phyloP scores from a whole-genome alignment of 2,113 vertebrate species.

The Girardinichthys multiradiatus region DNA sequence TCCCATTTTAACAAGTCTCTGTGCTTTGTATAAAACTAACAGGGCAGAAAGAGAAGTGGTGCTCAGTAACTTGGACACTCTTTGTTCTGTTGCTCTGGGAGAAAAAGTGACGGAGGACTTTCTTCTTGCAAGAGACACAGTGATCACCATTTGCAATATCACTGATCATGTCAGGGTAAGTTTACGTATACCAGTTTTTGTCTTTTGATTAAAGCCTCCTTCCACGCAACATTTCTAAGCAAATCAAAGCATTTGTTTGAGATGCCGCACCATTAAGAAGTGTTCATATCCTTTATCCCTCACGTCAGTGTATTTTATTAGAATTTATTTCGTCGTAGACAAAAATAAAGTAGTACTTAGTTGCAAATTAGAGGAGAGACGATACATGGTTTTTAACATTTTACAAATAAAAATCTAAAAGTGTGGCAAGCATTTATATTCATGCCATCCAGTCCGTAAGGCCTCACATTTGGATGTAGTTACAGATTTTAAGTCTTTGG shows the following conservation, averaged over 20 bases:
- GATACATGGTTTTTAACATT: too few relatives aligned
- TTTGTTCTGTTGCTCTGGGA: constrained; percentile 86
- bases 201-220: neutral
- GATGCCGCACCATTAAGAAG: too few relatives aligned
- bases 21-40: constrained; percentile 19
- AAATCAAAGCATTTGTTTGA: neutral
- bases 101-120: constrained; percentile 88
- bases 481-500: too few relatives aligned
- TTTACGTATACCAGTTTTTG: neutral
- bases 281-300: too few relatives aligned
- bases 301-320: too few relatives aligned
- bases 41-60: constrained; percentile 93
- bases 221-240: neutral
- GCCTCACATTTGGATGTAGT: too few relatives aligned
- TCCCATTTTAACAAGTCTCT: neutral
- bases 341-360: too few relatives aligned
- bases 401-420: too few relatives aligned
- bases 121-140: constrained; percentile 87
- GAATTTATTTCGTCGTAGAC: too few relatives aligned
- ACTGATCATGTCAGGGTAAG: constrained; percentile 85
- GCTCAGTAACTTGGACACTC: constrained; percentile 91
- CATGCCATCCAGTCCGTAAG: too few relatives aligned
- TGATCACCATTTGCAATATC: constrained; percentile 86
- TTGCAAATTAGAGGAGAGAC: too few relatives aligned
- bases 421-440: too few relatives aligned